Conservation (phyloP, 2,888 invertebrate species). For the Cosmia pyralina region DNA sequence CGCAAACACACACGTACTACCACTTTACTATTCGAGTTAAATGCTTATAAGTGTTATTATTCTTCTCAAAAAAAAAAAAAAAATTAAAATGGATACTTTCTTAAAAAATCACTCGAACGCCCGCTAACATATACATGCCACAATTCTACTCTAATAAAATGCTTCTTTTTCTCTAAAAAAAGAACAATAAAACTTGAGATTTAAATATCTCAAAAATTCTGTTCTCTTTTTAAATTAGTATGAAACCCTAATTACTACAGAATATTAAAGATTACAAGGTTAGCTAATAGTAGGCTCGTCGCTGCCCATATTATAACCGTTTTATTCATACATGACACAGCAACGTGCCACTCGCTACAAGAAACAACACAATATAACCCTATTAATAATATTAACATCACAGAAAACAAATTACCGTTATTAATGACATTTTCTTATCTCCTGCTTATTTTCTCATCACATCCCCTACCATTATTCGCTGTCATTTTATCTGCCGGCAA, state of each 20-base stretch:
- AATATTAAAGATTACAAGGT: background rate
- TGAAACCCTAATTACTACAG: background rate
- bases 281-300: too few relatives aligned
- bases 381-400: conserved; percentile 9
- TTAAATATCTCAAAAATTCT: background rate
- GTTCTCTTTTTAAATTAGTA: background rate
- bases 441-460: conserved; percentile 44
- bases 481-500: conserved; percentile 41
- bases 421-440: conserved; percentile 50
- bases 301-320: too few relatives aligned
- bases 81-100: too few relatives aligned
- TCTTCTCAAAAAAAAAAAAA: too few relatives aligned
- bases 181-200: background rate
- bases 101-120: background rate
- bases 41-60: background rate
- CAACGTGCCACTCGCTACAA: background rate
- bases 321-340: conserved; percentile 9
- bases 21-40: background rate
- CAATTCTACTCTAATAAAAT: background rate
- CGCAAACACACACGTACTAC: background rate
- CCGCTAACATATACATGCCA: background rate
- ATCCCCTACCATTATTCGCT: conserved; percentile 41
- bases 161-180: background rate
- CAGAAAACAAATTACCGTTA: conserved; percentile 44
- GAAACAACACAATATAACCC: conserved; percentile 19